These are phyloP conservation scores for Muscicapa striata DNA, from an alignment of 2,797 vertebrate genomes.

Conservation along the genomic window DNA sequence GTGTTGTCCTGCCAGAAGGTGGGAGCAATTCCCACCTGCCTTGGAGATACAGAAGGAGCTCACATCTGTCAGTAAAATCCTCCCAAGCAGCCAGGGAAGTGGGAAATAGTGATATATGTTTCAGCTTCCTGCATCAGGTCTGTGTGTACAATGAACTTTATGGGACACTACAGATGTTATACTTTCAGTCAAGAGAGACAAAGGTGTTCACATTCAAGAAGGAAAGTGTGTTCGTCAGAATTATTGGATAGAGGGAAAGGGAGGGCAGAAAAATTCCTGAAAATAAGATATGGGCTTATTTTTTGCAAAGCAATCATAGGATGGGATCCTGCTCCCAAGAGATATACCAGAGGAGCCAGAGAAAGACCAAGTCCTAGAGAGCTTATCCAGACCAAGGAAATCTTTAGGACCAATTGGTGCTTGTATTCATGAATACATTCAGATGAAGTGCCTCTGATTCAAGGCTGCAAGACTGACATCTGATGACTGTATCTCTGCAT, in stretches of 20 bases:
- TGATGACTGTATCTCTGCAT: fast-evolving
- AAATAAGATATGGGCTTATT: not conserved
- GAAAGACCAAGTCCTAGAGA: not conserved
- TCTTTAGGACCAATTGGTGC: not conserved
- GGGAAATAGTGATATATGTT: not conserved
- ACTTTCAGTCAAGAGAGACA: not conserved
- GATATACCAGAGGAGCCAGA: not conserved
- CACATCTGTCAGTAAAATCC: not conserved
- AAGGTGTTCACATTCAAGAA: not conserved
- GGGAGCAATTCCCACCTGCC: not conserved
- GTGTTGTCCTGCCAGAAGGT: not conserved
- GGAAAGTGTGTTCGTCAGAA: not conserved
- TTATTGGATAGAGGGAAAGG: not conserved
- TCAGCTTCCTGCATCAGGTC: not conserved
- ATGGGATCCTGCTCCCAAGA: not conserved
- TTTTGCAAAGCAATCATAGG: not conserved
- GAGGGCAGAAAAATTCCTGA: not conserved
- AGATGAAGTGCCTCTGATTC: not conserved
- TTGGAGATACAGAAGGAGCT: not conserved
- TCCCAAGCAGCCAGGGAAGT: not conserved
- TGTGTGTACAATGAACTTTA: not conserved
- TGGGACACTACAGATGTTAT: not conserved
- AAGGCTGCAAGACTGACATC: not conserved
- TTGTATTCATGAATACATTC: not conserved
- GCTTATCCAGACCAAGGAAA: not conserved